Conservation (phyloP, 2,888 invertebrate genomes). For the Nasonovia ribisnigri region DNA sequence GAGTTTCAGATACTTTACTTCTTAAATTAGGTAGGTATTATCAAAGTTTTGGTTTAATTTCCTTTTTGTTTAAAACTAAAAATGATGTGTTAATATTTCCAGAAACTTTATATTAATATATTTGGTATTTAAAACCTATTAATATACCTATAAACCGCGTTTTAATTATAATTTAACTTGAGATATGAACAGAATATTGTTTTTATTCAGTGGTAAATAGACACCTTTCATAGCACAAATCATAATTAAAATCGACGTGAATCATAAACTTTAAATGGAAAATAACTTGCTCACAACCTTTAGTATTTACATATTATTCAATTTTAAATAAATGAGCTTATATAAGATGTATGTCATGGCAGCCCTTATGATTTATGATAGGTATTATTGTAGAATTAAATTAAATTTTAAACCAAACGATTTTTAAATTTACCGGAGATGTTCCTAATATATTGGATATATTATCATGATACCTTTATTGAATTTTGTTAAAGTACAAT, state of each 20-base stretch:
- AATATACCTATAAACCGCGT: neutral
- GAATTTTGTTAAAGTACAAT: neutral
- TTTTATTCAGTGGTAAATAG: neutral
- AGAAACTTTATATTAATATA: neutral
- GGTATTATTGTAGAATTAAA: neutral
- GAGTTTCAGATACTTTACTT: neutral
- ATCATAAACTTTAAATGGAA: neutral
- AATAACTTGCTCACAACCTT: neutral
- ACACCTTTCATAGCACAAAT: neutral
- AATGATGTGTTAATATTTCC: slow-evolving; percentile 15
- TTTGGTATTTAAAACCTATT: neutral
- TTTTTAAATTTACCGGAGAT: neutral
- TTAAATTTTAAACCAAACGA: neutral
- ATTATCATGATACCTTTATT: neutral
- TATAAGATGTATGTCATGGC: neutral
- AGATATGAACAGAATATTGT: neutral
- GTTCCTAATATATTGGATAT: neutral
- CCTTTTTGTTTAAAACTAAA: neutral
- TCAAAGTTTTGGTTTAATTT: slow-evolving; percentile 7
- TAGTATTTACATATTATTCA: neutral
- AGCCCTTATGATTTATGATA: neutral
- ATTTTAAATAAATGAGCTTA: neutral
- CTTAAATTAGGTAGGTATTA: neutral
- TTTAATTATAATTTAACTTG: neutral
- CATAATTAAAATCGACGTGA: slow-evolving; percentile 31